Evolutionary conservation across 2,888 invertebrate genomes (phyloP), one percentile per base, ranked within the genome.

Genomic region (Osedax frankpressi): DNA sequence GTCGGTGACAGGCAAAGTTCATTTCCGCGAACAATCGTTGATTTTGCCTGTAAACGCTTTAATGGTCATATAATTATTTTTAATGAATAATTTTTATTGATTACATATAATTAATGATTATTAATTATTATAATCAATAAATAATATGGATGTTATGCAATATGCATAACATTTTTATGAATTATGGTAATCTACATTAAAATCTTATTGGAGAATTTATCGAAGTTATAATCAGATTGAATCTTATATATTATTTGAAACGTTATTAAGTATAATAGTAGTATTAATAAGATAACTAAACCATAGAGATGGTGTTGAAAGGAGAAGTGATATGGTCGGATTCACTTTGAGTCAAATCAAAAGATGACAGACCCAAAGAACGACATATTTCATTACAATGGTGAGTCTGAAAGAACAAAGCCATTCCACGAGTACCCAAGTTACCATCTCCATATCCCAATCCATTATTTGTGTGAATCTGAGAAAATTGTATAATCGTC

Each of bases 401-500:
- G 78, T 88, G 88, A 0, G 87, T 86, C 79, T 87, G 86, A 80
- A 88, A 88, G 82, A 88, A 88, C 24, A 88, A 82, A 0, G 87
- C 87, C 87, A 88, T 88, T 67, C 88, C 88, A 72, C 84, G 82
- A 0, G 86, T 84, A 25, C 87, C 87, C 68, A 88, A 82, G 79
- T 88, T 88, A 2, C 88, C 88, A 77, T 87, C 87, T 3, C 87
- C 87, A 78, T 87, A 88, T 30, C 85, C 85, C 28, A 79, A 79
- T 74, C 86, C 87, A 65, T 83, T 82, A 2, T 82, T 81, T 0
- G 87, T 87, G 80, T 88, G 88, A 72, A 88, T 86, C 79, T 88
- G 77, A 19, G 44, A n/a, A n/a, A n/a, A n/a, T n/a, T n/a, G n/a
- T n/a, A n/a, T n/a, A n/a, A n/a, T n/a, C n/a, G n/a, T n/a, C n/a